These are phyloP conservation scores for Rhineura floridana DNA, from an alignment of 2,113 vertebrate species.

Conservation along the genomic window DNA sequence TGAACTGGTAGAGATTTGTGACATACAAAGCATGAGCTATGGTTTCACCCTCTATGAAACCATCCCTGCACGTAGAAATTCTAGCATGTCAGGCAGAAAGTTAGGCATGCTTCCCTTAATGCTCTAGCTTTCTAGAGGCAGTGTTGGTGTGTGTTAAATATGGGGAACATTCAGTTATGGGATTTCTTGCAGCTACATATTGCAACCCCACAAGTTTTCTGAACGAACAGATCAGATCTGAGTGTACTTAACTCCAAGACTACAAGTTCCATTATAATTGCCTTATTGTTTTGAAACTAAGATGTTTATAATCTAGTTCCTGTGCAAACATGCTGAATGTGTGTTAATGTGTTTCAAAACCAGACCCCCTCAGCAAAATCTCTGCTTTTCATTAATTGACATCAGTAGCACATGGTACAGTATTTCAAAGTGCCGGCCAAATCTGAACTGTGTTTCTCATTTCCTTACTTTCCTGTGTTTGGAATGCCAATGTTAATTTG, in stretches of 20 bases:
- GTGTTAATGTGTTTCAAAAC: conserved; percentile 85
- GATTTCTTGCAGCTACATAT: background rate
- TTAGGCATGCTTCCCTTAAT: background rate
- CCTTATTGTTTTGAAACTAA: conserved; percentile 83
- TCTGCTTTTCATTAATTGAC: conserved; percentile 87
- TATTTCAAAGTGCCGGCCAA: conserved; percentile 86
- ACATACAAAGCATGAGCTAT: background rate
- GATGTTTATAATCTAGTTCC: conserved; percentile 80
- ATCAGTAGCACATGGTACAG: conserved; percentile 84
- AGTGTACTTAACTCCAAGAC: conserved; percentile 54
- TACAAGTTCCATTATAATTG: conserved; percentile 76
- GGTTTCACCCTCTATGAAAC: background rate
- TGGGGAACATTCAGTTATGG: background rate
- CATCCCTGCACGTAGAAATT: background rate
- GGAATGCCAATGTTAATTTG: conserved; percentile 87
- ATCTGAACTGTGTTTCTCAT: conserved; percentile 84
- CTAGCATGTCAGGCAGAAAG: background rate
- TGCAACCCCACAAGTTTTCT: background rate
- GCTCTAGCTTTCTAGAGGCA: background rate
- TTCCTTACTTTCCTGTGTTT: conserved; percentile 85
- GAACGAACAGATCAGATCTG: background rate
- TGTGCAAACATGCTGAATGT: conserved; percentile 87
- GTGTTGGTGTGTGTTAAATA: background rate
- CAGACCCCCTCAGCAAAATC: conserved; percentile 78
- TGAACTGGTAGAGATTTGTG: background rate